Percentiles rank a stretch among this genome's conserved stretches.
Evolutionary conservation across 2,113 vertebrate genomes (phyloP).

Genomic region (Mormyrus lacerda): DNA sequence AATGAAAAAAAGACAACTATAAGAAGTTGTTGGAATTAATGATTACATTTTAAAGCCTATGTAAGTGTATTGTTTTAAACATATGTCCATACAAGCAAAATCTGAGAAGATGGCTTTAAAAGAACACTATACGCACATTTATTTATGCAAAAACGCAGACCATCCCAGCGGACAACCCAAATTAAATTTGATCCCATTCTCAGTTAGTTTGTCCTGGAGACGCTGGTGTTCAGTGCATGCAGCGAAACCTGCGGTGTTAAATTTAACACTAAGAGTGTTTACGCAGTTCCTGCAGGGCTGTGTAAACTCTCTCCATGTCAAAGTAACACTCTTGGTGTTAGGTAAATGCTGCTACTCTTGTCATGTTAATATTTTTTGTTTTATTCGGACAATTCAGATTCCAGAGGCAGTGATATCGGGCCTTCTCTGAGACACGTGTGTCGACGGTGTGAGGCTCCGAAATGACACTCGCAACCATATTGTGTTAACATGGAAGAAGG

Average conservation of each 20-base stretch:
- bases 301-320: background rate
- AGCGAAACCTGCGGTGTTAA: background rate
- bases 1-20: background rate
- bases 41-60: background rate
- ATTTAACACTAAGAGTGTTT: background rate
- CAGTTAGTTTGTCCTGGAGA: background rate
- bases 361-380: background rate
- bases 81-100: background rate
- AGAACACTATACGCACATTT: background rate
- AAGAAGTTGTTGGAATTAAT: background rate
- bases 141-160: background rate
- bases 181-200: background rate
- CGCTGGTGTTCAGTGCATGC: background rate
- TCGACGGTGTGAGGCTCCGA: background rate
- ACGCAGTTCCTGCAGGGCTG: background rate
- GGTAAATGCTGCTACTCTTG: background rate
- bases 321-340: background rate
- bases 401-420: background rate
- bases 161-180: background rate
- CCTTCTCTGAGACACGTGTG: background rate
- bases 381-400: background rate
- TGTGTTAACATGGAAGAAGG: background rate
- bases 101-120: background rate
- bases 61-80: background rate
- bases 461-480: background rate